Evolutionary conservation across 2,113 vertebrate species (phyloP), one percentile per base, ranked within the genome.

Genomic region (Spea bombifrons): DNA sequence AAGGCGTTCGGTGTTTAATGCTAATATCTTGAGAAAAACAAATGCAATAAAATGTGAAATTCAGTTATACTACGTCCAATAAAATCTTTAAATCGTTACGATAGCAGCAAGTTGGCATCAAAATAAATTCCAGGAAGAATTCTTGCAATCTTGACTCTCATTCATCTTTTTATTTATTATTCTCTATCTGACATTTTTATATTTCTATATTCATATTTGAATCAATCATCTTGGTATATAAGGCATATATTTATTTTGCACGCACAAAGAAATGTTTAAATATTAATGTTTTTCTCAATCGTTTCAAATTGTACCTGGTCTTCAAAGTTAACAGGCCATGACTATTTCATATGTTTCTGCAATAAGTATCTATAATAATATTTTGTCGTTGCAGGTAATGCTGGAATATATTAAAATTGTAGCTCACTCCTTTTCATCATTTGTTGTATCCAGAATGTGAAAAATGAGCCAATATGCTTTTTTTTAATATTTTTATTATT

Each of bases 21-120:
- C 46, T 55, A 76, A 68, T 66, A 76, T 48, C 45, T 76, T 46
- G 47, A 13, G 44, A 30, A 10, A 30, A 65, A 7, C 71, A 78
- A 44, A 52, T 8, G 47, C 47, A 72, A 55, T 55, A 65, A 63
- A 55, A 30, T 12, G 55, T 59, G 10, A 59, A 59, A 13, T 13
- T 13, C 15, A 13, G 15, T 59, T 59, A 12, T 59, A 59, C 1
- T 59, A 9, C 63, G 7, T 2, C 4, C 63, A 65, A 8, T 30
- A 15, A 17, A 7, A 17, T 65, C 30, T 59, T 59, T 59, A 13
- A 59, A 59, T 59, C 4, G 55, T 59, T 13, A 9, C 3, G 15
- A 59, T 5, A 59, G 15, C 9, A 59, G 55, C 10, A 59, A 59
- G 55, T 59, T 13, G 55, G 55, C 55, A 13, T 59, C 55, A 59